A percentile compares a stretch with the other conserved stretches of the same genome.
These are phyloP conservation scores for Chaetophractus vellerosus DNA, from an alignment of 2,797 vertebrate genomes.

Conservation along the genomic window DNA sequence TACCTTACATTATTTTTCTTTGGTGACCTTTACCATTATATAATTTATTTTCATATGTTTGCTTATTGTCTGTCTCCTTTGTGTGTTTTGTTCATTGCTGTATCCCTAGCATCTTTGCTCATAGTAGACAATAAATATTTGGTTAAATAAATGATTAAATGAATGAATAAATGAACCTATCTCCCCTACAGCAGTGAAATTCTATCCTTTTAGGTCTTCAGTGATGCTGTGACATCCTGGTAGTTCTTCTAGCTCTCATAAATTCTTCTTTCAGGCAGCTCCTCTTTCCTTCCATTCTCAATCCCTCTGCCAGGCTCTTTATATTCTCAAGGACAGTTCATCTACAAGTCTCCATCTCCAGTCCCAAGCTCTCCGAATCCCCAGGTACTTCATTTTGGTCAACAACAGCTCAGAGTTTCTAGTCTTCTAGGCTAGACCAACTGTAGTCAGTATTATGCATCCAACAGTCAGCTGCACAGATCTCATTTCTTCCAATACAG, in stretches of 20 bases:
- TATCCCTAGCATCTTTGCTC: neutral
- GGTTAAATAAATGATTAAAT: slow-evolving; percentile 22
- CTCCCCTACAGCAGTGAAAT: neutral
- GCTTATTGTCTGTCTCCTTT: neutral
- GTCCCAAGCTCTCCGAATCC: neutral
- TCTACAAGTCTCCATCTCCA: neutral
- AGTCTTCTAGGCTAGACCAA: neutral
- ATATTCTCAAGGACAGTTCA: neutral
- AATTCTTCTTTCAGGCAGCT: neutral
- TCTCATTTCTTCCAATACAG: neutral
- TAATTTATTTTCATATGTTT: slow-evolving; percentile 40
- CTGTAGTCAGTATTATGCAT: neutral
- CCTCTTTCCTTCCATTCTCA: neutral
- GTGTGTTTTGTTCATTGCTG: neutral
- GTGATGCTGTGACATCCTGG: neutral
- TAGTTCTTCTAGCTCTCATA: neutral
- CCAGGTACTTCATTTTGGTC: neutral
- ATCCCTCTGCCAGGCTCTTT: neutral
- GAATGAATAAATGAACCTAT: neutral
- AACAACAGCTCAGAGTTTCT: neutral
- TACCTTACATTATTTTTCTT: slow-evolving; percentile 5
- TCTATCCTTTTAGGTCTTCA: neutral
- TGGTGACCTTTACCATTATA: slow-evolving; percentile 29
- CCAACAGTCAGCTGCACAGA: neutral
- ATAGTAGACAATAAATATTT: neutral